Percentiles rank a stretch among this genome's conserved stretches.
Evolutionary conservation across 2,797 vertebrate species (phyloP).

Genomic region (Muscicapa comitata): DNA sequence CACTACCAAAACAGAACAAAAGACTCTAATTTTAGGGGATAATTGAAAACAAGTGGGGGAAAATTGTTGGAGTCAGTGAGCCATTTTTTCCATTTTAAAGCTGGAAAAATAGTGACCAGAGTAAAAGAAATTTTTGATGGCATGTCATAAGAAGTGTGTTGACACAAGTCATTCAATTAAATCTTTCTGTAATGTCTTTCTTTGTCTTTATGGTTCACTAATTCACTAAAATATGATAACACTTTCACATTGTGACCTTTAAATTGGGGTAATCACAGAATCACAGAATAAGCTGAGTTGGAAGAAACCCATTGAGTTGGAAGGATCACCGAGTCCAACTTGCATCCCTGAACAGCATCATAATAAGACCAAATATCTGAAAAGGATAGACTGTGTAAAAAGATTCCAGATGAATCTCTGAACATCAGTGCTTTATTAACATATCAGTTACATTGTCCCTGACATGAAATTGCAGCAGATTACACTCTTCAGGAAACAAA

Average conservation of each 20-base stretch:
- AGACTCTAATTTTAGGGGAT: neutral
- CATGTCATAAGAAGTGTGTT: neutral
- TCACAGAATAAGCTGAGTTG: neutral
- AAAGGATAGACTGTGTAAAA: neutral
- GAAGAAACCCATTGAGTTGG: neutral
- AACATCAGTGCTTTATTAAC: neutral
- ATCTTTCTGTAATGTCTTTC: neutral
- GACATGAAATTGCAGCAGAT: neutral
- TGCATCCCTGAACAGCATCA: fast-evolving
- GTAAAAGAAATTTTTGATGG: neutral
- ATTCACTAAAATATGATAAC: neutral
- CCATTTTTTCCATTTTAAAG: neutral
- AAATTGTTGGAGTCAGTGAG: neutral
- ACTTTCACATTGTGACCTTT: neutral
- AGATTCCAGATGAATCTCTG: neutral
- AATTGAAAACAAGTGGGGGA: neutral
- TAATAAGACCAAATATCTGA: neutral
- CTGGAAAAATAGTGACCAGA: neutral
- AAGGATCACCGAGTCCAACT: neutral
- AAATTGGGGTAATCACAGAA: neutral
- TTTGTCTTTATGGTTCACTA: neutral
- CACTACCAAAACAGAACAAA: neutral
- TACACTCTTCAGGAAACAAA: neutral
- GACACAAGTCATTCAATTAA: neutral
- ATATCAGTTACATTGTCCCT: neutral